Evolutionary conservation across 2,113 vertebrate species (phyloP), one percentile per base, ranked within the genome.

Genomic region (Odontesthes bonariensis): DNA sequence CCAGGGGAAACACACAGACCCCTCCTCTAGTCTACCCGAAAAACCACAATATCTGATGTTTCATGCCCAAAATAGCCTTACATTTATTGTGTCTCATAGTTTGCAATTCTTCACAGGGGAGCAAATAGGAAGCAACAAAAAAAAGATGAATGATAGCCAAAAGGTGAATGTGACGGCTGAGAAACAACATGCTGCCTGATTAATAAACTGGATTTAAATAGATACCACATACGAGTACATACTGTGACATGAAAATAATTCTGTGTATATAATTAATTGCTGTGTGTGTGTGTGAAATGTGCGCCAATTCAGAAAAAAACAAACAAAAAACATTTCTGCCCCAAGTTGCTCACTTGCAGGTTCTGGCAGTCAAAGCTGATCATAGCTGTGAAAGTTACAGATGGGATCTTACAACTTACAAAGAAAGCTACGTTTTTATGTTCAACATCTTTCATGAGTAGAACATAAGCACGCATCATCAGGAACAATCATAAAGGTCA

Each of bases 1-100:
- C 60, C 86, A 80, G 81, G 74, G 78, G 81, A 88, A 90, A 79
- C 82, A 86, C 80, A 49, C 38, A 77, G 68, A 63, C 73, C 80
- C 76, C 68, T 67, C 69, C 23, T 55, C 60, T 19, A 44, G 83
- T 80, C 89, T 78, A 74, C 71, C 49, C 23, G n/a, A 46, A 73
- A 81, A 89, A 89, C 84, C 85, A 78, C 86, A 88, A 83, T 83
- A 86, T 77, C 86, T 85, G 85, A 92, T 89, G 90, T 74, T 67
- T 89, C 90, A 86, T 77, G 81, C 75, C 77, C 65, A 76, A 86
- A 91, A 91, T 85, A 89, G 84, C 7, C 69, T 4, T 14, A 80
- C 69, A 69, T 83, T 89, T 74, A 77, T 55, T 46, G 52, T 22
- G 72, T 78, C 79, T 77, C 60, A 70, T 38, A 60, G 35, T 59